Evolutionary conservation across 2,113 vertebrate species (phyloP).

Genomic region (Lamprologus ornatipinnis): DNA sequence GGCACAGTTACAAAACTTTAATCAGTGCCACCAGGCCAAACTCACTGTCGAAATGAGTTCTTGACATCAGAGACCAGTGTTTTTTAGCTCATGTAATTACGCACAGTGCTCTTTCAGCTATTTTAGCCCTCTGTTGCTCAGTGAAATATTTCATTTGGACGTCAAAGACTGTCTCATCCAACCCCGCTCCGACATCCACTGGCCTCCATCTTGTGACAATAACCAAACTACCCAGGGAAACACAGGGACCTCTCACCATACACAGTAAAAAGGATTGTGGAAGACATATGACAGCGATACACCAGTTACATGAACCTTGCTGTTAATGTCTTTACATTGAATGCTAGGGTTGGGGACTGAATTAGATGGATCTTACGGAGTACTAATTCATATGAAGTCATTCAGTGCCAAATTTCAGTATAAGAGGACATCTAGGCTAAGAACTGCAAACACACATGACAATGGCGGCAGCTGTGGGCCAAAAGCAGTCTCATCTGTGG

Average conservation of each 20-base stretch:
- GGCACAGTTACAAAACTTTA: slow-evolving; percentile 14
- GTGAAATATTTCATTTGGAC: neutral
- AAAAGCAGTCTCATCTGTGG: neutral
- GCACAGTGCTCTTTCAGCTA: neutral
- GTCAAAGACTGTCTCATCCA: neutral
- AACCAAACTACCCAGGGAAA: neutral
- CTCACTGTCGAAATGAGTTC: slow-evolving; percentile 13
- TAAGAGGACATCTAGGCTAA: neutral
- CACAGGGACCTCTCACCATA: neutral
- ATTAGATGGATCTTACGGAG: neutral
- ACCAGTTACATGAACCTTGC: neutral
- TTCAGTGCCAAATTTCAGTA: neutral
- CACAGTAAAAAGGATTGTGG: neutral
- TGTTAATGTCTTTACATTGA: neutral
- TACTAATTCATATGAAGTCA: neutral
- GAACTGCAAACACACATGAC: neutral
- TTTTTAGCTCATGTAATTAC: slow-evolving; percentile 20
- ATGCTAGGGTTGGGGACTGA: neutral
- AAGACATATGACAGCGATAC: neutral
- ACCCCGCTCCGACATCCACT: neutral
- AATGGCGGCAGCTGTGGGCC: neutral
- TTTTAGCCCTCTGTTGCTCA: slow-evolving; percentile 14
- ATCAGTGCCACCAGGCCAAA: slow-evolving; percentile 11
- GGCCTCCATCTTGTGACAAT: neutral
- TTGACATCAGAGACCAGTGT: slow-evolving; percentile 17